phyloP scores from a whole-genome alignment of 2,888 invertebrate genomes.

The Esperia sulphurella region DNA sequence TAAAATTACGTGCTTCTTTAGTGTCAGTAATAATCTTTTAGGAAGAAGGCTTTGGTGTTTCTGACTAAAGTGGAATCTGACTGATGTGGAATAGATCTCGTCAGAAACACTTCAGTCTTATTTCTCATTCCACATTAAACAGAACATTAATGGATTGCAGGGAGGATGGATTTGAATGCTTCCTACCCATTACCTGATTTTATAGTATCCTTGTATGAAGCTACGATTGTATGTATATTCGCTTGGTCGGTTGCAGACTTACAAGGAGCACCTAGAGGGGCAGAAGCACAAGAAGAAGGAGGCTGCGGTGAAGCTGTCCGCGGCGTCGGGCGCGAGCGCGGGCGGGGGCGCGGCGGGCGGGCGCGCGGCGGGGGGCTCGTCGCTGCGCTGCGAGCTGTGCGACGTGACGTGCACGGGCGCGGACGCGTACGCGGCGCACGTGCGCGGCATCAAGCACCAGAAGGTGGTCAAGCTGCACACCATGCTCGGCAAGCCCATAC shows the following conservation, averaged over 20 bases:
- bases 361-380: constrained; percentile 57
- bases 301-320: constrained; percentile 83
- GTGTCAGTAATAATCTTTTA: too few relatives aligned
- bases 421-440: constrained; percentile 99
- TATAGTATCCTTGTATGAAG: too few relatives aligned
- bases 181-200: too few relatives aligned
- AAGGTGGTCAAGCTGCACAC: constrained; percentile 98
- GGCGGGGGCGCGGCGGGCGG: constrained; percentile 59
- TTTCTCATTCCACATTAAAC: too few relatives aligned
- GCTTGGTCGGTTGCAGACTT: constrained; percentile 43
- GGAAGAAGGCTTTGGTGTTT: too few relatives aligned
- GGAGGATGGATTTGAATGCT: too few relatives aligned
- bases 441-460: constrained; percentile 98
- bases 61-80: too few relatives aligned
- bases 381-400: constrained; percentile 96
- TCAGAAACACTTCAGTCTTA: too few relatives aligned
- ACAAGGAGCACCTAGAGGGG: constrained; percentile 96
- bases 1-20: too few relatives aligned
- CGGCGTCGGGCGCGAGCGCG: constrained; percentile 78
- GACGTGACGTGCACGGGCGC: constrained; percentile 99
- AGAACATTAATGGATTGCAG: too few relatives aligned
- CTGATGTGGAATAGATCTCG: too few relatives aligned
- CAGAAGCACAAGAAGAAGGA: constrained; percentile 99
- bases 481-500: constrained; percentile 98
- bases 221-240: not conserved